Evolutionary conservation across 2,113 vertebrate genomes (phyloP), one percentile per base, ranked within the genome.

Genomic region (Benitochromis conjunctus): DNA sequence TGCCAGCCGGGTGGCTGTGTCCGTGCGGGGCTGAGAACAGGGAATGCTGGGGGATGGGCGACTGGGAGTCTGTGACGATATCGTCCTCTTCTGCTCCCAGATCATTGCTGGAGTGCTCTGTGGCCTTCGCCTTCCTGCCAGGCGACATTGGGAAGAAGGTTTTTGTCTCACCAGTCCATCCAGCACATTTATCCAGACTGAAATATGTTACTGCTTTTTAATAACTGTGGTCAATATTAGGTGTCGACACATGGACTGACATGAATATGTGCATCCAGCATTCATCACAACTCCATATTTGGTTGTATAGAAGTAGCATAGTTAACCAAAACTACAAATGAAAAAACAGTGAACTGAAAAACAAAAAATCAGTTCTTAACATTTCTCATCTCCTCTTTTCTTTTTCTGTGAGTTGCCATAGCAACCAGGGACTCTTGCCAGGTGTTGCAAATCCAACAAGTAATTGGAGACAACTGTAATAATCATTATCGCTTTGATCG

Each of bases 41-140:
- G 71, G 97, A 96, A 54, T 96, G 97, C 21, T 97, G 97, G 12
- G 95, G 93, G 66, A 94, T 91, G 19, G 91, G 96, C 1, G 94
- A 93, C 7, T 95, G 95, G 41, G 95, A 93, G 4, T 97, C 96
- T 4, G 96, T 94, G 90, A 97, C 82, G 19, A 98, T 96, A 60
- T 99, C 98, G 5, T 98, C 97, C 6, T 98, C 97, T 80, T 98
- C 98, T 6, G 97, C 95, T n/a, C 96, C 96, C 5, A 97, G 92
- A 31, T 98, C 97, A 9, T 94, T 96, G 62, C 94, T 87, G 94
- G 91, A 85, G 13, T 96, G 96, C 21, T 97, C 97, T 0, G 92
- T 71, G 14, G 94, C 88, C 82, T 96, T 97, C 3, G 91, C 43
- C 92, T 97, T 99, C 95, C 98, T 99, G 36, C 5, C 16, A n/a